These are phyloP conservation scores for Pelodytes ibericus DNA, from an alignment of 2,797 vertebrate genomes.

Conservation along the genomic window DNA sequence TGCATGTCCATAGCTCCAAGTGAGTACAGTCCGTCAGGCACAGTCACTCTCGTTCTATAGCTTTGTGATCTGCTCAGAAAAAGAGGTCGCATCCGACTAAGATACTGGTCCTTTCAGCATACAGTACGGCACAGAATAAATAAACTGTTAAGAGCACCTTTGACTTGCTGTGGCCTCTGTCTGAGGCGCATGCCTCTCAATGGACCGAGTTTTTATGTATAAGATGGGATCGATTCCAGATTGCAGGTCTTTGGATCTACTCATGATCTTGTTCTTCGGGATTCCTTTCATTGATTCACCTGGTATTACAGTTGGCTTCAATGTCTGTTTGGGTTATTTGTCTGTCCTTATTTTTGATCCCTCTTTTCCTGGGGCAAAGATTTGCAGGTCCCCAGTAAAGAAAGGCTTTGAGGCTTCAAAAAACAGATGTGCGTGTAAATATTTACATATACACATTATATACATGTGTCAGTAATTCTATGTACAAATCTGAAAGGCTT, in stretches of 20 bases:
- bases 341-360: not conserved
- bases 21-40: not conserved
- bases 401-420: constrained; percentile 52
- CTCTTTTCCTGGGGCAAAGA: constrained; percentile 31
- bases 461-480: constrained; percentile 1
- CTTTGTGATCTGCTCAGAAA: not conserved
- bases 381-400: constrained; percentile 35
- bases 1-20: not conserved
- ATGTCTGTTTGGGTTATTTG: not conserved
- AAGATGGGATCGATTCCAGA: not conserved
- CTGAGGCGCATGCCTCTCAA: not conserved
- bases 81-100: not conserved
- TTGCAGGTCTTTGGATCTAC: not conserved
- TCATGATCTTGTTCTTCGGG: not conserved
- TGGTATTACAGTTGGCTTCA: constrained; percentile 39
- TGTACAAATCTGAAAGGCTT: not conserved
- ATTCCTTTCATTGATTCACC: not conserved
- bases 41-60: not conserved
- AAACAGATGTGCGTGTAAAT: constrained; percentile 12
- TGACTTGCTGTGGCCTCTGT: not conserved
- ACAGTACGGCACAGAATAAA: constrained; percentile 16
- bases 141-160: constrained; percentile 12
- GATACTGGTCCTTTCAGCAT: constrained; percentile 29
- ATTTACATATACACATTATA: constrained; percentile 30
- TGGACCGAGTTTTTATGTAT: constrained; percentile 1